These are phyloP conservation scores for Hermatobates lingyangjiaoensis DNA, from an alignment of 1,140 invertebrate species.

Conservation along the genomic window DNA sequence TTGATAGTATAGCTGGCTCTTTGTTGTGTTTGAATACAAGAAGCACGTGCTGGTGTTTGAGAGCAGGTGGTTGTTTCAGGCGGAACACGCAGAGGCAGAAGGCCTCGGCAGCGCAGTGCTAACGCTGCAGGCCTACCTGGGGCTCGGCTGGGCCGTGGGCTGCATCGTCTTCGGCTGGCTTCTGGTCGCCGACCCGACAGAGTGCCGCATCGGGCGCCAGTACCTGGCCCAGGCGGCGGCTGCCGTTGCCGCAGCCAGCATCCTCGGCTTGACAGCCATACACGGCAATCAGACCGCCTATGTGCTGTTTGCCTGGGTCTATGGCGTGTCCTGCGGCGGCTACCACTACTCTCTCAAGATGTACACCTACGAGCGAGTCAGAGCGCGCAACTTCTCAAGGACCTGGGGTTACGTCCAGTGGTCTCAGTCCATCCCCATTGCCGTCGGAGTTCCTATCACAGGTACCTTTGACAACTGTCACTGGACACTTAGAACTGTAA, in stretches of 20 bases:
- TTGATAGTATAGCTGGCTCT: too few relatives aligned
- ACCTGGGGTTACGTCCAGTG: constrained; percentile 83
- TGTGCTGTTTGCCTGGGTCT: constrained; percentile 66
- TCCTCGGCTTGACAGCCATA: constrained; percentile 62
- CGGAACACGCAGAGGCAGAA: constrained; percentile 54
- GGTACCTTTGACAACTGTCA: constrained; percentile 30
- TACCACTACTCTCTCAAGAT: constrained; percentile 76
- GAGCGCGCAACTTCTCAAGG: constrained; percentile 64
- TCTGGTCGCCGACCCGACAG: constrained; percentile 59
- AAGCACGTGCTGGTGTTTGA: too few relatives aligned
- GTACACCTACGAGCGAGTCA: constrained; percentile 69
- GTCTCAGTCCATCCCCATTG: constrained; percentile 66
- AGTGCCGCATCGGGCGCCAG: constrained; percentile 68
- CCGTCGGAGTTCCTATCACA: constrained; percentile 67
- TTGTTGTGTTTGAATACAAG: too few relatives aligned
- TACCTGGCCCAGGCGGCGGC: constrained; percentile 56
- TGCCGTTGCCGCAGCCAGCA: constrained; percentile 58
- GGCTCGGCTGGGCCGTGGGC: constrained; percentile 62
- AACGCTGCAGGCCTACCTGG: constrained; percentile 57
- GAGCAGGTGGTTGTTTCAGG: constrained; percentile 30
- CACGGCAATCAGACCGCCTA: constrained; percentile 55
- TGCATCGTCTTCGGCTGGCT: constrained; percentile 61
- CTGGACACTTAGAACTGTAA: too few relatives aligned
- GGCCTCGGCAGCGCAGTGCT: constrained; percentile 46
- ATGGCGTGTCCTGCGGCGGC: constrained; percentile 60